Conservation (phyloP, 2,797 vertebrate genomes). For the Hydrocynus forskahlii region DNA sequence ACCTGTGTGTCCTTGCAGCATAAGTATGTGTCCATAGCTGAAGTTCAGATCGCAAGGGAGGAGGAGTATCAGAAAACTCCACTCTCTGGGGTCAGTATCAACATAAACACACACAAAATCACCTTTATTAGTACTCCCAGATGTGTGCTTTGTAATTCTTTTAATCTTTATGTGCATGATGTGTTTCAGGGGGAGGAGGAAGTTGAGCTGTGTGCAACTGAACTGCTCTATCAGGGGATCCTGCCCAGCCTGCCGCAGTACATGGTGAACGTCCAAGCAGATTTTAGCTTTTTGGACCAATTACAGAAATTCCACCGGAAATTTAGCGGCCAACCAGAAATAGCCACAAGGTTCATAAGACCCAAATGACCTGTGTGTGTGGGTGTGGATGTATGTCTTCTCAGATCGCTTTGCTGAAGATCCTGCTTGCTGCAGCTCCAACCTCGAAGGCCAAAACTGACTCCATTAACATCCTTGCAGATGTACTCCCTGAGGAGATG, state of each 20-base stretch:
- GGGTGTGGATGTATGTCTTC: slow-evolving; percentile 33
- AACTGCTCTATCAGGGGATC: slow-evolving; percentile 91
- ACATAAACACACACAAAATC: too few relatives aligned
- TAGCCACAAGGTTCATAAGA: too few relatives aligned
- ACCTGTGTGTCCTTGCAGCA: slow-evolving; percentile 74
- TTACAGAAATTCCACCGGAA: too few relatives aligned
- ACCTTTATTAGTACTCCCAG: too few relatives aligned
- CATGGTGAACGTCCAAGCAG: slow-evolving; percentile 83
- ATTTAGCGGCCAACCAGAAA: too few relatives aligned
- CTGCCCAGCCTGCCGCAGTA: slow-evolving; percentile 93
- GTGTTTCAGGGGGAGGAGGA: slow-evolving; percentile 89
- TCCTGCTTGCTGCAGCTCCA: slow-evolving; percentile 93
- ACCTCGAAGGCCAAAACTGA: slow-evolving; percentile 98
- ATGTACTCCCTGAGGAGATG: slow-evolving; percentile 96
- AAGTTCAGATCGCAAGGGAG: slow-evolving; percentile 92
- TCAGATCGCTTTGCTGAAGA: slow-evolving; percentile 92
- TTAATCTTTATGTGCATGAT: too few relatives aligned
- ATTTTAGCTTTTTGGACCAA: too few relatives aligned
- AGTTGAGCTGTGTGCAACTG: slow-evolving; percentile 80
- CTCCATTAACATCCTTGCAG: slow-evolving; percentile 97
- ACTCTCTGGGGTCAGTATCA: too few relatives aligned
- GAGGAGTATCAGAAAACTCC: slow-evolving; percentile 71
- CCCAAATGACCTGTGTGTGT: neutral
- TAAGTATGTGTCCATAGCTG: slow-evolving; percentile 93
- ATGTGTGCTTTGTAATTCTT: too few relatives aligned